Conservation (phyloP, 1,140 invertebrate genomes). For the Lepidurus apus region DNA sequence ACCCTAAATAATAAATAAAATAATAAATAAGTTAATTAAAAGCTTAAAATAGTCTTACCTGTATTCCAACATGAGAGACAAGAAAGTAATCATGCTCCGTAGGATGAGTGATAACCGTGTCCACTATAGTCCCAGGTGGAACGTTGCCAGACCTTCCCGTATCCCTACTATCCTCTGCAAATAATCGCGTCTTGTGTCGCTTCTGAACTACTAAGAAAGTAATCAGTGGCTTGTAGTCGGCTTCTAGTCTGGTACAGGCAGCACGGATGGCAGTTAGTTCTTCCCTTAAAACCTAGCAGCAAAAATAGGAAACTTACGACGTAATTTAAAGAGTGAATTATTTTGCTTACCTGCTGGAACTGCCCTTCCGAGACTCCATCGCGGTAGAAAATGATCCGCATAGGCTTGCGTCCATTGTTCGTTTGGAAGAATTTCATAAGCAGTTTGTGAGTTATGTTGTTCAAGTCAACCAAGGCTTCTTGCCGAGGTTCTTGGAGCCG, state of each 20-base stretch:
- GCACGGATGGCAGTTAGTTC: constrained; percentile 62
- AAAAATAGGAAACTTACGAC: constrained; percentile 19
- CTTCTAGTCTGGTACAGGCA: constrained; percentile 54
- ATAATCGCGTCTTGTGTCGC: constrained; percentile 76
- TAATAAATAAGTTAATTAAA: background rate
- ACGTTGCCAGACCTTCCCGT: constrained; percentile 56
- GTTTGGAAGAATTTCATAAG: constrained; percentile 50
- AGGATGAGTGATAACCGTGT: constrained; percentile 72
- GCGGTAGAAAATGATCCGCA: constrained; percentile 65
- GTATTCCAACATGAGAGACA: constrained; percentile 61
- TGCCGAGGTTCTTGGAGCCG: constrained; percentile 57
- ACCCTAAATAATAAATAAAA: constrained; percentile 58
- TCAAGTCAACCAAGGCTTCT: constrained; percentile 70
- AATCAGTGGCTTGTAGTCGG: constrained; percentile 57
- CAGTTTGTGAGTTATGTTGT: constrained; percentile 59
- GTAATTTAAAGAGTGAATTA: background rate
- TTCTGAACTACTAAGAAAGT: constrained; percentile 86
- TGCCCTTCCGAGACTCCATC: constrained; percentile 88
- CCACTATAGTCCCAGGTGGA: constrained; percentile 75
- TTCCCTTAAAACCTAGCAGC: constrained; percentile 46
- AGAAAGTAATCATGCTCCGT: constrained; percentile 80
- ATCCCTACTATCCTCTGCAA: constrained; percentile 47
- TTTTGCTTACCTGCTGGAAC: constrained; percentile 57
- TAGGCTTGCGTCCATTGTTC: constrained; percentile 48
- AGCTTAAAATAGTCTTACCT: constrained; percentile 47